A percentile compares a stretch with the other conserved stretches of the same genome.
Evolutionary conservation across 1,140 invertebrate species (phyloP).

Genomic region (Colletes latitarsis): DNA sequence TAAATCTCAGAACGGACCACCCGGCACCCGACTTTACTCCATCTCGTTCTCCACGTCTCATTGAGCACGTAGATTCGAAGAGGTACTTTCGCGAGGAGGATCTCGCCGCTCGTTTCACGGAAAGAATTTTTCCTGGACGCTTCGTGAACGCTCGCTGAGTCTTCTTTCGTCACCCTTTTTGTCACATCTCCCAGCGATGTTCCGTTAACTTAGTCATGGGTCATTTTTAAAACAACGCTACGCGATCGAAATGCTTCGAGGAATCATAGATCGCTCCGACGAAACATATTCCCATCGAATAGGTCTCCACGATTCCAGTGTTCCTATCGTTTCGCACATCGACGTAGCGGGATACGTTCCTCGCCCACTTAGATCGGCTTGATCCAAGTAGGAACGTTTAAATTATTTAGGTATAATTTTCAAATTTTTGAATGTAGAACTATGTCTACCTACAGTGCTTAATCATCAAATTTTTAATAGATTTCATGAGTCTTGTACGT

Average conservation of each 20-base stretch:
- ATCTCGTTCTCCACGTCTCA: slow-evolving; percentile 64
- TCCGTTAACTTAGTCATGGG: slow-evolving; percentile 46
- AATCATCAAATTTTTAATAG: too few species aligned
- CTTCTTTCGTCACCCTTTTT: slow-evolving; percentile 44
- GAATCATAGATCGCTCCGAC: not conserved
- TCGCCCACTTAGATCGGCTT: too few species aligned
- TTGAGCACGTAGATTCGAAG: slow-evolving; percentile 60
- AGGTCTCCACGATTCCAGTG: too few species aligned
- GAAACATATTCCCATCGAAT: not conserved
- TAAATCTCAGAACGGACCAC: slow-evolving; percentile 69
- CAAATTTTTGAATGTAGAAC: too few species aligned
- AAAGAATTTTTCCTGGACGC: slow-evolving; percentile 40
- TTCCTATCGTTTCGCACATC: too few species aligned
- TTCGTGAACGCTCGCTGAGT: not conserved
- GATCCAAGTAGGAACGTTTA: too few species aligned
- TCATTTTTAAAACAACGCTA: not conserved
- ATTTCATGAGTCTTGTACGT: too few species aligned
- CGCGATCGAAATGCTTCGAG: not conserved
- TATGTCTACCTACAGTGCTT: too few species aligned
- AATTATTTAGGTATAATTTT: too few species aligned
- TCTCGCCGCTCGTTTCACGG: slow-evolving; percentile 37
- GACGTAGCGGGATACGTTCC: too few species aligned
- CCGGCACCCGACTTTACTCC: slow-evolving; percentile 52
- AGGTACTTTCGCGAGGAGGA: slow-evolving; percentile 32
- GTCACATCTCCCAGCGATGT: slow-evolving; percentile 28